Base-by-base conservation (phyloP, 2,797 vertebrate species). In the Limnodromus scolopaceus region DNA sequence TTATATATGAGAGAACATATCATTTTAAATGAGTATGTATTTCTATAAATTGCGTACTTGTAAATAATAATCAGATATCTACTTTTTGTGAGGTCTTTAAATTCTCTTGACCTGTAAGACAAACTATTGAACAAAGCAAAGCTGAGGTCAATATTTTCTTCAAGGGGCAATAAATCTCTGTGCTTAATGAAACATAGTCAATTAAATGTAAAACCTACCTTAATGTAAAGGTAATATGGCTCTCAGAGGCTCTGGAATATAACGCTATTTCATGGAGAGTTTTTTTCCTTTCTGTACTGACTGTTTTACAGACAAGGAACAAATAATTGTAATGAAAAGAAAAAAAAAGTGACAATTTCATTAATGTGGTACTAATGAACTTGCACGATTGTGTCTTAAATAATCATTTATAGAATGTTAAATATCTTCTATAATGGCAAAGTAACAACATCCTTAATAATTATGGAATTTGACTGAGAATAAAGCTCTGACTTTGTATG, bases 31-130 rank as follows among this genome's bases (percentile, higher is more conserved):
- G 13, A 64, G 22, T 61, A 57, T 32, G 8, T 65, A 69, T 16
- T 77, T 83, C 63, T 96, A 3, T 30, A 55, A 61, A 16, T 57
- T 70, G 22, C 28, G 60, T 8, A 64, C 9, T 17, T 51, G 17
- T 82, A 92, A 84, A 89, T 82, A 81, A 84, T 87, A 85, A 85
- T 41, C n/a, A 92, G 48, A 75, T 38, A 89, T 74, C n/a, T 91
- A 53, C 15, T 84, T 94, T 79, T 90, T 89, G 36, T 53, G 51
- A 92, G 20, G 69, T 93, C 41, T 89, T 90, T 70, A 92, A 91
- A 65, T 77, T 87, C 46, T 82, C 77, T 91, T 91, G 54, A 82
- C 69, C 60, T 85, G 27, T 71, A 70, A 92, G 45, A 84, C 28
- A 92, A 95, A n/a, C 30, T 89, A 89, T 38, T 82, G 75, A 92